Evolutionary conservation across 2,113 vertebrate species (phyloP).

Genomic region (Siniperca knerii): DNA sequence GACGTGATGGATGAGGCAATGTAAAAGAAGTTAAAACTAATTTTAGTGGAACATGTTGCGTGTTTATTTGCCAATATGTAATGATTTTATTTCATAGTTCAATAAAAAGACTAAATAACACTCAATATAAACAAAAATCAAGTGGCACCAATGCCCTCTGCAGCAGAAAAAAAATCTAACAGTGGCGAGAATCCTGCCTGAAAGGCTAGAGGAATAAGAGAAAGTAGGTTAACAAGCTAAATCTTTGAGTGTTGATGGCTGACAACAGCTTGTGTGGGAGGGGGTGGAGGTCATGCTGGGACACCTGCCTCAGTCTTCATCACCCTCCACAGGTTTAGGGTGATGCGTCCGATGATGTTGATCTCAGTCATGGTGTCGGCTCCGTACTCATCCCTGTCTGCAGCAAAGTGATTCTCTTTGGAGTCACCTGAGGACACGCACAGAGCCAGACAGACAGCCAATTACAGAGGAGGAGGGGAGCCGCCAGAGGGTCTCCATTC

Average conservation of each 20-base stretch:
- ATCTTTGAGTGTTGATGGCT: neutral
- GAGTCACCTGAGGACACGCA: conserved; percentile 87
- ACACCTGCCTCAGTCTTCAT: conserved; percentile 95
- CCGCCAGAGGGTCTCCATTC: conserved; percentile 20
- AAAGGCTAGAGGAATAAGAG: neutral
- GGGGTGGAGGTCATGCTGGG: conserved; percentile 10
- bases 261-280: neutral
- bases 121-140: neutral
- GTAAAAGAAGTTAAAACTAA: neutral
- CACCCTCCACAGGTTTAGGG: conserved; percentile 96
- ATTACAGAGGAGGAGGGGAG: conserved; percentile 35
- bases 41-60: neutral
- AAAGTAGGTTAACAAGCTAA: conserved; percentile 26
- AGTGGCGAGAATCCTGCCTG: neutral
- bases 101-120: neutral
- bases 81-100: neutral
- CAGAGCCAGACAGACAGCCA: conserved; percentile 41
- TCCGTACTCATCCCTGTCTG: conserved; percentile 94
- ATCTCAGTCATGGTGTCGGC: conserved; percentile 97
- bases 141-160: neutral
- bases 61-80: neutral
- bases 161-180: conserved; percentile 5
- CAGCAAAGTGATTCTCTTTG: conserved; percentile 91
- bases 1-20: neutral
- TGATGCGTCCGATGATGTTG: conserved; percentile 92